These are phyloP conservation scores for Spongia lamella DNA, from an alignment of 37 sponge, comb jelly and placozoan genomes.

Conservation along the genomic window DNA sequence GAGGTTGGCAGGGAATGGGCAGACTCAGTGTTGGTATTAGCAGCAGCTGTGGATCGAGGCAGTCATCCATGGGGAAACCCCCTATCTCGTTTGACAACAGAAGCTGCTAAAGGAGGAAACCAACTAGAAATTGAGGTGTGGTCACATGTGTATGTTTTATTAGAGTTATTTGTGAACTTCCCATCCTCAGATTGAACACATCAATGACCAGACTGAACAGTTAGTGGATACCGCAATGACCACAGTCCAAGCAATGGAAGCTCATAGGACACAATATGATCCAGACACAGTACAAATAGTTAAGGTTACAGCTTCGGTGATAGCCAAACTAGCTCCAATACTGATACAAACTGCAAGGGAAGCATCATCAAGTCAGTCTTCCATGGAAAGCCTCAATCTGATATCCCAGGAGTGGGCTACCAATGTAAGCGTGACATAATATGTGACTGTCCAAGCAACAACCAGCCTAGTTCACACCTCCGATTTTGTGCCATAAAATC, in stretches of 20 bases:
- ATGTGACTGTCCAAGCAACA: too few relatives aligned
- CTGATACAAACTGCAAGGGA: conserved; percentile 54
- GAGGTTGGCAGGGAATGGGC: conserved; percentile 13
- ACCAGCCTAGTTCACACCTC: too few relatives aligned
- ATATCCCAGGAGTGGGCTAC: conserved; percentile 83
- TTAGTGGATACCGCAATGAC: conserved; percentile 65
- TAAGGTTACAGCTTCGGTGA: conserved; percentile 29
- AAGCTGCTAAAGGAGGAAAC: too few relatives aligned
- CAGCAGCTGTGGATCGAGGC: conserved; percentile 21
- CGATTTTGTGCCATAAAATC: too few relatives aligned
- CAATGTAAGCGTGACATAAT: conserved; percentile 66
- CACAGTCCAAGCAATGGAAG: conserved; percentile 55
- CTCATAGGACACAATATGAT: not conserved
- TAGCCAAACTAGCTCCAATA: conserved; percentile 61
- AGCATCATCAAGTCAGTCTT: not conserved
- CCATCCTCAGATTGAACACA: conserved; percentile 50
- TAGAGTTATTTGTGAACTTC: too few relatives aligned
- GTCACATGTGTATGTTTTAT: too few relatives aligned
- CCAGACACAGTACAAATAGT: conserved; percentile 28
- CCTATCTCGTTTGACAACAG: too few relatives aligned
- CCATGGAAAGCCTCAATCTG: conserved; percentile 45
- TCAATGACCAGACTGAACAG: conserved; percentile 50
- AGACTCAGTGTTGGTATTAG: not conserved
- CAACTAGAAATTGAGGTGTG: too few relatives aligned
- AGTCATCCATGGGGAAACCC: conserved; percentile 62